phyloP scores from a whole-genome alignment of 2,888 invertebrate genomes.

The Temnothorax rugatulus region DNA sequence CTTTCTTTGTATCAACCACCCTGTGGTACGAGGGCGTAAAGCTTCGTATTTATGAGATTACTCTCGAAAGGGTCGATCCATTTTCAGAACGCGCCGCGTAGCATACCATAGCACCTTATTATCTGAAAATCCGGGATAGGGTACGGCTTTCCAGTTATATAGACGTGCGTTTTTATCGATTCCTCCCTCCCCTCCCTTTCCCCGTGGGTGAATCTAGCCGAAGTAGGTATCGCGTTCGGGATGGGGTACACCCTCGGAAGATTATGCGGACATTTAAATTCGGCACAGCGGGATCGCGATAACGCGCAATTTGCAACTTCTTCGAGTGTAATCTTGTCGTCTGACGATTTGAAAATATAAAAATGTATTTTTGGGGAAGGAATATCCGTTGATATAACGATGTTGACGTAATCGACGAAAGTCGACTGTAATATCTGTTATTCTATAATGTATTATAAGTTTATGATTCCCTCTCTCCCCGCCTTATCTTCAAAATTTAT shows the following conservation, averaged over 20 bases:
- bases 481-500: neutral
- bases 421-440: neutral
- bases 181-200: neutral
- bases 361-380: neutral
- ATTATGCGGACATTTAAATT: slow-evolving; percentile 51
- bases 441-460: neutral
- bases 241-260: neutral
- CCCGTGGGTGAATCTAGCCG: neutral
- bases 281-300: slow-evolving; percentile 23
- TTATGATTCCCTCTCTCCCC: neutral
- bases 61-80: slow-evolving; percentile 75
- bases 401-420: neutral
- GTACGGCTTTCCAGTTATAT: slow-evolving; percentile 60
- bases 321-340: slow-evolving; percentile 10
- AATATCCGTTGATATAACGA: neutral
- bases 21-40: slow-evolving; percentile 56
- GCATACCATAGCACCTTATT: slow-evolving; percentile 76
- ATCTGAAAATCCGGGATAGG: slow-evolving; percentile 71
- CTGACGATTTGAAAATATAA: neutral
- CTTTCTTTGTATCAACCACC: slow-evolving; percentile 62
- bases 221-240: slow-evolving; percentile 31
- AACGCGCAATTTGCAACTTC: slow-evolving; percentile 32
- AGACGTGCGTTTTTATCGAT: slow-evolving; percentile 68
- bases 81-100: slow-evolving; percentile 68
- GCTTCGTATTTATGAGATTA: slow-evolving; percentile 76